A percentile compares a stretch with the other conserved stretches of the same genome.
Evolutionary conservation across 92 coral and sea anemone species (phyloP).

Genomic region (Epizoanthus ramosus): DNA sequence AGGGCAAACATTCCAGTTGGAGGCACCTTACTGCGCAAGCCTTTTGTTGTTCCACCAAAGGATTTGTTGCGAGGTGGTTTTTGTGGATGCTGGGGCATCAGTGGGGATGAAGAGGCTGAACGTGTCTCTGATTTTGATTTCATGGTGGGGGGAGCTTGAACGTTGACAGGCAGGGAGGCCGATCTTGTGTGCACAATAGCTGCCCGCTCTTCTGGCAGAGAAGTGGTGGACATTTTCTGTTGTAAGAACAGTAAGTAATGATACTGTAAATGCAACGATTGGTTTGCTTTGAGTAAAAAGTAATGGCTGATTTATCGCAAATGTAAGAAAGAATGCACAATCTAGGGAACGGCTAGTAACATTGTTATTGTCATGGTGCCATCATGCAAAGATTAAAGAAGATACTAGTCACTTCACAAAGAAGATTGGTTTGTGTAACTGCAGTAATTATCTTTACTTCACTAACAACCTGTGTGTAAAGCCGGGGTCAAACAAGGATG

Average conservation of each 20-base stretch:
- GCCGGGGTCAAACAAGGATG: too few relatives aligned
- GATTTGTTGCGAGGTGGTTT: conserved; percentile 72
- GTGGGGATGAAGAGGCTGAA: conserved; percentile 53
- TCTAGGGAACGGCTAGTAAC: too few relatives aligned
- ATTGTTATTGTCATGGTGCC: too few relatives aligned
- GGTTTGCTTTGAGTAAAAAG: too few relatives aligned
- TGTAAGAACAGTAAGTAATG: background rate
- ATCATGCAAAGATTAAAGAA: too few relatives aligned
- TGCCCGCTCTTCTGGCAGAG: conserved; percentile 40
- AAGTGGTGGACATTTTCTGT: conserved; percentile 31
- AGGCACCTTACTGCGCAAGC: conserved; percentile 46
- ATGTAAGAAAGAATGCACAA: too few relatives aligned
- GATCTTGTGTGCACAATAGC: conserved; percentile 57
- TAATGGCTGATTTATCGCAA: too few relatives aligned
- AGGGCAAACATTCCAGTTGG: conserved; percentile 62
- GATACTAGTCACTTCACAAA: too few relatives aligned
- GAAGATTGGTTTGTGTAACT: too few relatives aligned
- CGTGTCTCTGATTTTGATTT: conserved; percentile 24
- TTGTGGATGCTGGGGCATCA: conserved; percentile 20
- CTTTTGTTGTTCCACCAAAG: conserved; percentile 58
- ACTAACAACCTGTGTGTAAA: too few relatives aligned
- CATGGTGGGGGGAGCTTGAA: conserved; percentile 32
- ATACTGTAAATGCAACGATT: too few relatives aligned
- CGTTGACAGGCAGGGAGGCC: conserved; percentile 70
- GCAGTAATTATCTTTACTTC: too few relatives aligned